Conservation (phyloP, 1,140 invertebrate genomes). For the Pseudomyrmex dendroicus region DNA sequence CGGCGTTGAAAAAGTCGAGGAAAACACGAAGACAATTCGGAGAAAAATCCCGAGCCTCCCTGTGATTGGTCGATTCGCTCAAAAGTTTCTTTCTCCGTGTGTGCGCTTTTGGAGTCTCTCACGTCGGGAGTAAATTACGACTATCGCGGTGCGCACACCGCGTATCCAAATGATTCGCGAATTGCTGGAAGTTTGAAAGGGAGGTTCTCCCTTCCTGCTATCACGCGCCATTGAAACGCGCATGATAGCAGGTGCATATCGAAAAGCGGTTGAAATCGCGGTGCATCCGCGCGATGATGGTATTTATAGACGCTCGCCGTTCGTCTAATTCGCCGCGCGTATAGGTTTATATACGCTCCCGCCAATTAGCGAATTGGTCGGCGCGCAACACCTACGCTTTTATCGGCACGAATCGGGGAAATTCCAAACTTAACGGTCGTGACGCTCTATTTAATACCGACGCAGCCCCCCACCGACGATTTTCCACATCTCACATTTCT, state of each 20-base stretch:
- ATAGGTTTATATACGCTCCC: conserved; percentile 25
- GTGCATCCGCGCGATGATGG: conserved; percentile 47
- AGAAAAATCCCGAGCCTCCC: neutral
- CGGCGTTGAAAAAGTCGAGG: conserved; percentile 24
- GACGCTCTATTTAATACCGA: conserved; percentile 57
- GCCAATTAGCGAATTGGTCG: conserved; percentile 71
- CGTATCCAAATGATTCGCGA: no score
- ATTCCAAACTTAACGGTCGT: conserved; percentile 53
- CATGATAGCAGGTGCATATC: neutral
- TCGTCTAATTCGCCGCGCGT: conserved; percentile 65
- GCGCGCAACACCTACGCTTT: conserved; percentile 60
- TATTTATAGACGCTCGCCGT: conserved; percentile 71
- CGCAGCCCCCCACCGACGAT: conserved; percentile 22
- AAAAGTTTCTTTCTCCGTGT: no score
- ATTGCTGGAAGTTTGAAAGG: no score
- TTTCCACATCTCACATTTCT: neutral
- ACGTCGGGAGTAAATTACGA: neutral
- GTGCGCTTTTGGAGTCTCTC: neutral
- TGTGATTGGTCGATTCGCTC: neutral
- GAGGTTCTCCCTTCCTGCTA: no score
- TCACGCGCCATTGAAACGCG: neutral
- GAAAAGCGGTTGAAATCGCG: conserved; percentile 40
- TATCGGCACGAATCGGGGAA: conserved; percentile 58
- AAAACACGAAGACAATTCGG: conserved; percentile 30
- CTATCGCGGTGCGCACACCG: neutral